Base-by-base conservation (phyloP, 2,113 vertebrate genomes). In the Chrysemys picta region DNA sequence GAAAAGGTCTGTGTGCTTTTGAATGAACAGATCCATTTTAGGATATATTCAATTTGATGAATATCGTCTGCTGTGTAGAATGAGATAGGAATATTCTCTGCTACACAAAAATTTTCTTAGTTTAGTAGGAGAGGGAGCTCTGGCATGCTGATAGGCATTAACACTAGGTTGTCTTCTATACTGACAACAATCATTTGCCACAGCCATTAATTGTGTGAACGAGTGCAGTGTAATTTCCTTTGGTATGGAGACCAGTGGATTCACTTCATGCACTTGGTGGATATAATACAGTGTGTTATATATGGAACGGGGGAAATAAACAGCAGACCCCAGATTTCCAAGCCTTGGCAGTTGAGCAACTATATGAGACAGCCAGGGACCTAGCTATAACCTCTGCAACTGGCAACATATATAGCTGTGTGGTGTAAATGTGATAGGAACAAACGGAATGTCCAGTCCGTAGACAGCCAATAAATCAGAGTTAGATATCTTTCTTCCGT, bases 191-290 rank as follows among this genome's bases (percentile, higher is more conserved):
- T 69, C 13, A 1, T 65, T 69, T 69, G 65, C 17, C 35, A n/a
- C 31, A n/a, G 65, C 19, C 17, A 38, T n/a, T 69, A 69, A 69
- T 69, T n/a, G 65, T 69, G 31, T 35, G 7, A 53, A 3, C 5
- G 59, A 84, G 45, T 27, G 50, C 72, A 78, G 0, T n/a, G 2
- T 72, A 21, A 5, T 80, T 62, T 0, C 1, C 29, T 65, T 79
- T 47, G 47, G 25, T n/a, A 29, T n/a, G 29, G 35, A 84, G 59
- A 22, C 75, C 65, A 72, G 82, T 21, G 69, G 50, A 82, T 45
- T 76, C 38, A 14, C 4, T 47, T 24, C 24, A 27, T 76, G 24
- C 21, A 24, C 24, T 76, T 45, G 42, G 72, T 76, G 72, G 38
- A 47, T 76, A 25, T 47, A 45, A 45, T 45, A 5, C 5, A 11